Evolutionary conservation across 2,113 vertebrate species (phyloP).

Genomic region (Taxidea taxus): DNA sequence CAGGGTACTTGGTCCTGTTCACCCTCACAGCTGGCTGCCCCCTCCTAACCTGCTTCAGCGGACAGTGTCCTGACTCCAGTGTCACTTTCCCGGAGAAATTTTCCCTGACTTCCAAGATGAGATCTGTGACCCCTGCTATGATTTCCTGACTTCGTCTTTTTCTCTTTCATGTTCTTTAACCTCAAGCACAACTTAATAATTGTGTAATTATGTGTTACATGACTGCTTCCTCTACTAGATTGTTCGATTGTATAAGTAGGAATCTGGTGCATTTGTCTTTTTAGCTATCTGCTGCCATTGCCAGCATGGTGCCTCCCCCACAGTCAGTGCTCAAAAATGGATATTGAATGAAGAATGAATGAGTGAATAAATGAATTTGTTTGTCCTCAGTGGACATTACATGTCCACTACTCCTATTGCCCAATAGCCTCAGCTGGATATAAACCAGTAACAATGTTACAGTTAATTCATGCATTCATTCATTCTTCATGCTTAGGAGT

Average conservation of each 20-base stretch:
- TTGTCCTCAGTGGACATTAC: background rate
- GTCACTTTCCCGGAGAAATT: background rate
- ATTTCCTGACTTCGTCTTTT: background rate
- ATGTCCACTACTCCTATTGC: background rate
- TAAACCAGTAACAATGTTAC: background rate
- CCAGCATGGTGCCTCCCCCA: background rate
- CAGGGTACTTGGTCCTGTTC: background rate
- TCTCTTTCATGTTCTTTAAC: background rate
- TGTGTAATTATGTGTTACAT: background rate
- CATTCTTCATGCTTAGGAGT: background rate
- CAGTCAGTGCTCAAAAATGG: background rate
- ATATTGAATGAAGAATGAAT: background rate
- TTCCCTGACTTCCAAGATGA: background rate
- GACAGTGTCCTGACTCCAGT: background rate
- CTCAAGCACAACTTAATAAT: background rate
- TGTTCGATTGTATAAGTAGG: background rate
- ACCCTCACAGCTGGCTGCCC: accelerated
- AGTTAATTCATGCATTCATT: background rate
- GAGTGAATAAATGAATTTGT: background rate
- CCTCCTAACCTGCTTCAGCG: background rate
- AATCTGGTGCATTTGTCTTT: background rate
- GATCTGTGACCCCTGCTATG: background rate
- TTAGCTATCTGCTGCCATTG: background rate
- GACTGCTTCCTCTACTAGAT: background rate
- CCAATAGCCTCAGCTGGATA: background rate